A percentile compares a stretch with the other conserved stretches of the same genome.
Evolutionary conservation across 2,888 invertebrate species (phyloP).

Genomic region (Erannis defoliaria): DNA sequence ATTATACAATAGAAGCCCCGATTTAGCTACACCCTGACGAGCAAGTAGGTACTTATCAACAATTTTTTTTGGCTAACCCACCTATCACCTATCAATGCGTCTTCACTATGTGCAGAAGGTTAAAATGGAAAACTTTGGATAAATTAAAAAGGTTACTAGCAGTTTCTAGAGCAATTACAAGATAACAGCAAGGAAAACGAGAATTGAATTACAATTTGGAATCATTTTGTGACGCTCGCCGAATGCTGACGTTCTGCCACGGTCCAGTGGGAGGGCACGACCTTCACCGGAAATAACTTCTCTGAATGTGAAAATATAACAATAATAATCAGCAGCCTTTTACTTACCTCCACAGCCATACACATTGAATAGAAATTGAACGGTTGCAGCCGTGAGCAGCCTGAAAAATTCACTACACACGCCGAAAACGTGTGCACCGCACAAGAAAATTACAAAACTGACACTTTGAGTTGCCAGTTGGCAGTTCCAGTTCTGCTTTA

Average conservation of each 20-base stretch:
- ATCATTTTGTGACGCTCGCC: conserved; percentile 69
- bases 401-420: conserved; percentile 81
- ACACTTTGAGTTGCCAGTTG: conserved; percentile 56
- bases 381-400: conserved; percentile 88
- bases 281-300: conserved; percentile 58
- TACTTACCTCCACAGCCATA: conserved; percentile 94
- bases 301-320: background rate
- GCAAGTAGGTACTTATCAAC: background rate
- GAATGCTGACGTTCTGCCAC: conserved; percentile 70
- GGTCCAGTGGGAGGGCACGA: conserved; percentile 67
- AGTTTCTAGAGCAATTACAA: conserved; percentile 29
- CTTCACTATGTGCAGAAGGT: background rate
- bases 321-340: conserved; percentile 22
- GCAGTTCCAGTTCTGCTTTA: too few relatives aligned
- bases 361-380: conserved; percentile 90
- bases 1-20: too few relatives aligned
- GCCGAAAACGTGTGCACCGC: conserved; percentile 81
- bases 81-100: background rate
- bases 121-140: background rate
- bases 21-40: background rate
- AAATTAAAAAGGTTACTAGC: background rate
- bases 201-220: conserved; percentile 58
- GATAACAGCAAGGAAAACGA: conserved; percentile 51
- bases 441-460: conserved; percentile 76
- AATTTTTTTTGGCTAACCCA: background rate